Percentiles rank a stretch among this genome's conserved stretches.
These are phyloP conservation scores for Parambassis ranga DNA, from an alignment of 2,797 vertebrate species.

Conservation along the genomic window DNA sequence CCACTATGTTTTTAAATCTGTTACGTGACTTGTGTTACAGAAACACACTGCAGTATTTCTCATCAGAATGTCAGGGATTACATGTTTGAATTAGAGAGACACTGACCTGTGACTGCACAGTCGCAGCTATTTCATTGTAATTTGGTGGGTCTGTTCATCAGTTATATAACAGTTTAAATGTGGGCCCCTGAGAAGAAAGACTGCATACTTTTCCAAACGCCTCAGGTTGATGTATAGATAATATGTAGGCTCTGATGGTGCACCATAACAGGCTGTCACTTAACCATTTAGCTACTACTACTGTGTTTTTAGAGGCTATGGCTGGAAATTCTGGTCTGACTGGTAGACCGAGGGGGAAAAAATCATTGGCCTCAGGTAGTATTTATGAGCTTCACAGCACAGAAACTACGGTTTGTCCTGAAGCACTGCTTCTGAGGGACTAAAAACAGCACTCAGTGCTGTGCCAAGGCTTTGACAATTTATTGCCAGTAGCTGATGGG, in stretches of 20 bases:
- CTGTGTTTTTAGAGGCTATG: too few species aligned
- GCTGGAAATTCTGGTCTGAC: conserved; percentile 10
- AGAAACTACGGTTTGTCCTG: conserved; percentile 15
- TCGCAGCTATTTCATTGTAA: background rate
- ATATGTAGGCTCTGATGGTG: background rate
- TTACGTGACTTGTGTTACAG: background rate
- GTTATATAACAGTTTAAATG: background rate
- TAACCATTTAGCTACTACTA: too few species aligned
- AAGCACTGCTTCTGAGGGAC: background rate
- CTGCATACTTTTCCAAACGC: background rate
- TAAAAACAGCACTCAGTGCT: too few species aligned
- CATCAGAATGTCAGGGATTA: too few species aligned
- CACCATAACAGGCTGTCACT: too few species aligned
- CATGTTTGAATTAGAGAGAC: background rate
- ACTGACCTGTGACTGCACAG: background rate
- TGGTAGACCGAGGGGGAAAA: background rate
- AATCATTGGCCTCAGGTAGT: background rate
- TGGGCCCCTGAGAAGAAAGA: background rate
- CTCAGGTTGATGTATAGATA: conserved; percentile 12
- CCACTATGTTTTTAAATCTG: background rate
- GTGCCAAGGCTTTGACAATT: background rate
- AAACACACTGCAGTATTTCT: too few species aligned
- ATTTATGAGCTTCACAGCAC: conserved; percentile 17
- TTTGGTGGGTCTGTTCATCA: background rate
- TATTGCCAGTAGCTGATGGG: background rate